These are phyloP conservation scores for Cantharis nigra DNA, from an alignment of 2,888 invertebrate genomes.

Conservation along the genomic window DNA sequence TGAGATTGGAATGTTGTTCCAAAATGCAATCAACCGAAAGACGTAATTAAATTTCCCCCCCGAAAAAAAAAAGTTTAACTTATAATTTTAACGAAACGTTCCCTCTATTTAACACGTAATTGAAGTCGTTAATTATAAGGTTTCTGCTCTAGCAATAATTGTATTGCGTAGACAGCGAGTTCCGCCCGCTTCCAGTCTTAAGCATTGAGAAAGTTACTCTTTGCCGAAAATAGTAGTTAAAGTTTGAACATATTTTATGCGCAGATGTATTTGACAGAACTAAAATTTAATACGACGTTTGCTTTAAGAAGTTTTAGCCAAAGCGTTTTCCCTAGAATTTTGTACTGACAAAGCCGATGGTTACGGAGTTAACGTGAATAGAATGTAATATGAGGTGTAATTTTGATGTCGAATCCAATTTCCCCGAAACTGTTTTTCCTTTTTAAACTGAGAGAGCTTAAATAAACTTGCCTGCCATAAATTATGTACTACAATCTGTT, in stretches of 20 bases:
- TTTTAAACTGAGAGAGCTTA: conserved; percentile 1
- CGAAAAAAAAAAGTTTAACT: background rate
- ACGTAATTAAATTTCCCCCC: background rate
- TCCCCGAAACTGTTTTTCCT: background rate
- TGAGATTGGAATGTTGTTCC: conserved; percentile 13
- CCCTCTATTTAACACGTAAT: conserved; percentile 14
- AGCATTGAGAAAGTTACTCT: conserved; percentile 30
- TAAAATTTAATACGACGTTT: conserved; percentile 46
- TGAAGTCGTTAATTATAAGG: conserved; percentile 25
- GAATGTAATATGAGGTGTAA: conserved; percentile 38
- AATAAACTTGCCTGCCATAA: conserved; percentile 28
- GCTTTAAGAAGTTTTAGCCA: conserved; percentile 41
- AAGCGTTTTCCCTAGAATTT: conserved; percentile 39
- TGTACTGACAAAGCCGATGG: conserved; percentile 42
- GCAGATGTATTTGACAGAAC: conserved; percentile 48
- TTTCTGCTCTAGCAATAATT: conserved; percentile 26
- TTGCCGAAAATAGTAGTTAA: conserved; percentile 41
- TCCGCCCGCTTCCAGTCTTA: conserved; percentile 18
- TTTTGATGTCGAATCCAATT: background rate
- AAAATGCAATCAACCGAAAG: background rate
- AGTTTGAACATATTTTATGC: conserved; percentile 47
- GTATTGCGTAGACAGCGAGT: conserved; percentile 26
- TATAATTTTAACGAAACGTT: conserved; percentile 13
- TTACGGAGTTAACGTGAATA: conserved; percentile 43
- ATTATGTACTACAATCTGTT: conserved; percentile 45